Conservation (phyloP, 2,113 vertebrate genomes). For the Lates calcarifer region DNA sequence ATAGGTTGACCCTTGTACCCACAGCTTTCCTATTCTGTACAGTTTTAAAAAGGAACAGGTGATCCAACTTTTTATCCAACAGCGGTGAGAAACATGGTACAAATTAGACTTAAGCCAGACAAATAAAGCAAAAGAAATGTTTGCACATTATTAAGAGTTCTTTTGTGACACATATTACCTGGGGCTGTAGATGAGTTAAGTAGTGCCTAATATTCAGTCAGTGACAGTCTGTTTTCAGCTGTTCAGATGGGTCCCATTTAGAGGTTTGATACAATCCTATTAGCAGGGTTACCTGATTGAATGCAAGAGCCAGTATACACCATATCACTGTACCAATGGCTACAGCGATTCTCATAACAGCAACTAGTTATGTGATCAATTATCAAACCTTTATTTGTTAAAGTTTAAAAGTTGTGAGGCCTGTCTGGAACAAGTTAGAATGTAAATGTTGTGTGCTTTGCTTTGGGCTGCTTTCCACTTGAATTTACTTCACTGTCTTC, state of each 20-base stretch:
- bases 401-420: slow-evolving; percentile 27
- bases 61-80: neutral
- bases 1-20: slow-evolving; percentile 61
- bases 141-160: neutral
- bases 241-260: neutral
- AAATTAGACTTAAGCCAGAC: neutral
- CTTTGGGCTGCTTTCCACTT: neutral
- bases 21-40: neutral
- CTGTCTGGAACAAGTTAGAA: slow-evolving; percentile 13
- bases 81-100: neutral
- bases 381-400: neutral
- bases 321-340: neutral
- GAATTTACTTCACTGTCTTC: neutral
- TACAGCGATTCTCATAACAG: neutral
- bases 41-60: neutral
- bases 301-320: neutral
- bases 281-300: neutral
- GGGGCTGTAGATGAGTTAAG: neutral
- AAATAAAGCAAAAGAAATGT: neutral
- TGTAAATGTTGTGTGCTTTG: slow-evolving; percentile 31
- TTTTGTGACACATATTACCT: neutral
- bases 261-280: neutral
- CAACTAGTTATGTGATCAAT: neutral
- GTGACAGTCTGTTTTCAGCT: neutral
- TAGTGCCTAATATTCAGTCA: no score